Conservation (phyloP, 2,113 vertebrate genomes). For the Prunella himalayana region DNA sequence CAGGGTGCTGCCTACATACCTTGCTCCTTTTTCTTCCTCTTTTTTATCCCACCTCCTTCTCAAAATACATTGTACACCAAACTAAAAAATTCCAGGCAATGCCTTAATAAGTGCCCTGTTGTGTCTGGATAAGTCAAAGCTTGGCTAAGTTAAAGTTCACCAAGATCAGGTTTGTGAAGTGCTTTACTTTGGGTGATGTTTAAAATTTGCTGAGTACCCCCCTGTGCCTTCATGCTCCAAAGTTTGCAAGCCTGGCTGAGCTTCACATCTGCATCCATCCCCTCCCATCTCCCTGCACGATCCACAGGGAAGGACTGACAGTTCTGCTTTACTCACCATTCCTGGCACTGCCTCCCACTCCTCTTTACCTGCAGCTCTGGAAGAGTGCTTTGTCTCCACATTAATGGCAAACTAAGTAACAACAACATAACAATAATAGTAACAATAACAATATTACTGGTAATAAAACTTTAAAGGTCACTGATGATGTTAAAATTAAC, state of each 20-base stretch:
- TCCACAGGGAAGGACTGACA: not conserved
- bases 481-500: not conserved
- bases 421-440: not conserved
- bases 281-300: not conserved
- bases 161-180: not conserved
- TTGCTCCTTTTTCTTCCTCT: not conserved
- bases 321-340: not conserved
- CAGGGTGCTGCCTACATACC: not conserved
- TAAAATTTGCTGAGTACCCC: not conserved
- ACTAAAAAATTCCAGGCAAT: not conserved
- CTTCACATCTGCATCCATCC: accelerated
- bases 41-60: not conserved
- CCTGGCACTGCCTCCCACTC: not conserved
- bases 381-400: not conserved
- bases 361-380: not conserved
- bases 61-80: not conserved
- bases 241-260: not conserved
- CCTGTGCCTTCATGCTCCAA: accelerated
- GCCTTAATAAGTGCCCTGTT: not conserved
- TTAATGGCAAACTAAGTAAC: not conserved
- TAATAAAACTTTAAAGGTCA: not conserved
- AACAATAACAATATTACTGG: accelerated
- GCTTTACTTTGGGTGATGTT: not conserved
- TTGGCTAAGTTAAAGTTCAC: not conserved
- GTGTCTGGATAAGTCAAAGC: not conserved